phyloP scores from a whole-genome alignment of 2,888 invertebrate genomes.

The Smittia aterrima region DNA sequence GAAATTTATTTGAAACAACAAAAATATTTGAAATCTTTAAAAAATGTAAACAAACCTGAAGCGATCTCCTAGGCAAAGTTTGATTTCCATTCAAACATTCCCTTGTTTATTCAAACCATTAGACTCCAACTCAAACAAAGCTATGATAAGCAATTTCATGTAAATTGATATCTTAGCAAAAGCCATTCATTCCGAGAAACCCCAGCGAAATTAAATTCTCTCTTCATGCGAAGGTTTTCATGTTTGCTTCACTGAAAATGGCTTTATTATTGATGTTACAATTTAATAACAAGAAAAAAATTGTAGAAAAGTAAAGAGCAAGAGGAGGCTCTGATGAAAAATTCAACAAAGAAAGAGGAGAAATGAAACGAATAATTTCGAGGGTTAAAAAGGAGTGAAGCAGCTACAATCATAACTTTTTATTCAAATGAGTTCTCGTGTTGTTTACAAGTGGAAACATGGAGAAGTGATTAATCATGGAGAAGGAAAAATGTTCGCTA shows the following conservation, averaged over 20 bases:
- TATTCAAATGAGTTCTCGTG: constrained; percentile 20
- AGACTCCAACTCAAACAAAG: neutral
- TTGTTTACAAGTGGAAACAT: constrained; percentile 29
- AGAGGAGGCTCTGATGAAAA: neutral
- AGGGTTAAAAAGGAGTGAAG: constrained; percentile 10
- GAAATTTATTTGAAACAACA: no score
- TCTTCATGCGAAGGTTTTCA: neutral
- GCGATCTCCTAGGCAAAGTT: no score
- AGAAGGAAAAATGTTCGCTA: neutral
- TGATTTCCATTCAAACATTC: no score
- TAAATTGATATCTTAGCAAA: neutral
- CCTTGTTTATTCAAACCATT: neutral
- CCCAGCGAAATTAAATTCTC: no score
- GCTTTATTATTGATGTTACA: constrained; percentile 38
- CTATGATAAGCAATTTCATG: no score
- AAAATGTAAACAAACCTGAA: no score
- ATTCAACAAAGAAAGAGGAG: neutral
- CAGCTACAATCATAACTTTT: neutral
- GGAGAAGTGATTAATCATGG: constrained; percentile 19
- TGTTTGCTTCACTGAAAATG: constrained; percentile 28
- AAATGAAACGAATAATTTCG: neutral
- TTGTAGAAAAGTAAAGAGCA: constrained; percentile 1
- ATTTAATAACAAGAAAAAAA: neutral
- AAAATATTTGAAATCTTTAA: no score
- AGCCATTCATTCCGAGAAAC: no score